These are phyloP conservation scores for Oscheius onirici DNA, from an alignment of 2,888 invertebrate genomes.

Conservation along the genomic window DNA sequence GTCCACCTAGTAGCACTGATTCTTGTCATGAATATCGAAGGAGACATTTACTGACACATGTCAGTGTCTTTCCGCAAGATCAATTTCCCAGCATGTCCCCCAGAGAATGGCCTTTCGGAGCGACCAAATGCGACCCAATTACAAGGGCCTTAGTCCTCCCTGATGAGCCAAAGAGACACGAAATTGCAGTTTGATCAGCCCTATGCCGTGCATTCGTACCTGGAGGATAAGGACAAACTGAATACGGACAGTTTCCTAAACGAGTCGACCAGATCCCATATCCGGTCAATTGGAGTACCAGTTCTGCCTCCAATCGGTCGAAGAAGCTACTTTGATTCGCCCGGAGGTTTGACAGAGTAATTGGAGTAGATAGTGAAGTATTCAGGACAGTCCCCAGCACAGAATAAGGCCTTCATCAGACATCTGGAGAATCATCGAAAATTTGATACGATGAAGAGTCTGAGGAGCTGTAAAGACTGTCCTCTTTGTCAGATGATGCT, in stretches of 20 bases:
- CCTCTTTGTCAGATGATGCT: constrained; percentile 51
- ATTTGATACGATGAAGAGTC: constrained; percentile 49
- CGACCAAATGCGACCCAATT: constrained; percentile 26
- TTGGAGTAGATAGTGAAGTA: background rate
- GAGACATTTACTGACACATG: background rate
- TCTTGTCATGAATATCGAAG: constrained; percentile 9
- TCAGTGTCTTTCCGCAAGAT: background rate
- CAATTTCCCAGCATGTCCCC: constrained; percentile 27
- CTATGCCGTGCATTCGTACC: constrained; percentile 40
- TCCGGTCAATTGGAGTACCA: constrained; percentile 54
- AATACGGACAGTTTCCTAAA: constrained; percentile 34
- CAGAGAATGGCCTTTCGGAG: background rate
- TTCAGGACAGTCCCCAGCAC: constrained; percentile 38
- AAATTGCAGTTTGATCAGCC: background rate
- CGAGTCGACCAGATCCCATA: constrained; percentile 39
- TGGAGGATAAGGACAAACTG: constrained; percentile 42
- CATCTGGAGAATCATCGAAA: constrained; percentile 56
- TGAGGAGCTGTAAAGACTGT: constrained; percentile 46
- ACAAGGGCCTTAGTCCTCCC: background rate
- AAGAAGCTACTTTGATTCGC: background rate
- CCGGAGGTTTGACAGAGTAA: background rate
- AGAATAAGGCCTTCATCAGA: constrained; percentile 49
- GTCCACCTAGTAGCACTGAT: background rate
- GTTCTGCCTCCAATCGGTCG: constrained; percentile 47
- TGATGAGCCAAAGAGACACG: constrained; percentile 12